Evolutionary conservation across 2,797 vertebrate genomes (phyloP).

Genomic region (Hippoglossus hippoglossus): DNA sequence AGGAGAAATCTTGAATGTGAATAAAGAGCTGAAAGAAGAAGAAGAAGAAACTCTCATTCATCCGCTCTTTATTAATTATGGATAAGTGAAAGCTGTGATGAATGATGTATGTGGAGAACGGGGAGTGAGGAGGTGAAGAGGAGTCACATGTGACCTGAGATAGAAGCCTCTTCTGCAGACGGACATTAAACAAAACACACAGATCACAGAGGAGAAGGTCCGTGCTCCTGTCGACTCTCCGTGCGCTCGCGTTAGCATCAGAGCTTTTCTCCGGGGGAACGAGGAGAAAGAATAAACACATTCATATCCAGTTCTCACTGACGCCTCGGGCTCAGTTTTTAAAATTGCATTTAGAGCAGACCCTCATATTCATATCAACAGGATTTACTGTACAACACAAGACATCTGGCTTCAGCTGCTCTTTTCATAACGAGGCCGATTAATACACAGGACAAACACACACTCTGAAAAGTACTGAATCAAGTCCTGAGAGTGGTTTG

Average conservation of each 20-base stretch:
- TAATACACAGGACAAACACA: neutral
- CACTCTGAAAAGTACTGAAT: too few species aligned
- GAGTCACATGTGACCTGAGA: conserved; percentile 17
- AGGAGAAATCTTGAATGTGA: neutral
- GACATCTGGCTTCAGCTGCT: too few species aligned
- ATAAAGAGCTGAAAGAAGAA: neutral
- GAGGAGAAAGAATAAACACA: conserved; percentile 28
- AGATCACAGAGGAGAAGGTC: conserved; percentile 41
- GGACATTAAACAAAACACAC: conserved; percentile 23
- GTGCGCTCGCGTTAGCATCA: conserved; percentile 43
- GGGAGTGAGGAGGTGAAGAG: neutral
- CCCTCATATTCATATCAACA: conserved; percentile 23
- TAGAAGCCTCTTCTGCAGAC: conserved; percentile 5
- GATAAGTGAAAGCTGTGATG: conserved; percentile 29
- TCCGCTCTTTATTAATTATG: conserved; percentile 26
- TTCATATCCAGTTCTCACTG: conserved; percentile 6
- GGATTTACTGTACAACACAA: neutral
- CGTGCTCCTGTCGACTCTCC: conserved; percentile 19
- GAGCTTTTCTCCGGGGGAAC: conserved; percentile 4
- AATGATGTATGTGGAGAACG: conserved; percentile 8
- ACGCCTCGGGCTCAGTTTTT: conserved; percentile 1
- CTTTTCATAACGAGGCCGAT: neutral
- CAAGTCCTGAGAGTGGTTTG: too few species aligned
- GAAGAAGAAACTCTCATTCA: conserved; percentile 15
- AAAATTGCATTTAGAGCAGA: conserved; percentile 5